Conservation (phyloP, 2,113 vertebrate species). For the Cyanoliseus patagonus region DNA sequence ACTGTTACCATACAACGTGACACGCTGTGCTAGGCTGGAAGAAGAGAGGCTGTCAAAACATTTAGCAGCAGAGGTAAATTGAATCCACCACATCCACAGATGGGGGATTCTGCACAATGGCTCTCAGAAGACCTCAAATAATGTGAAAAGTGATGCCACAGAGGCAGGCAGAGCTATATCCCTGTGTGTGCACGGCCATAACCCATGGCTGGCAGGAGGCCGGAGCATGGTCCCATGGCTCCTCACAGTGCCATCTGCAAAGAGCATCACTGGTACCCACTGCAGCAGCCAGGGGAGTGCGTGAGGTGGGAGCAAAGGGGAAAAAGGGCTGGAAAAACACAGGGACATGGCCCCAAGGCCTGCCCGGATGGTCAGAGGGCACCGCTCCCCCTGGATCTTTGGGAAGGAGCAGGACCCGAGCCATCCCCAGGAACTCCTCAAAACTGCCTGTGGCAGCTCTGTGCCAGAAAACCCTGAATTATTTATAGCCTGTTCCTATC, state of each 20-base stretch:
- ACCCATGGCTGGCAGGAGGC: not conserved
- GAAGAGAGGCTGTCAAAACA: constrained; percentile 43
- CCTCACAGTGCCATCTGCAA: accelerated
- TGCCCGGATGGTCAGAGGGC: not conserved
- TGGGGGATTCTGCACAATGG: not conserved
- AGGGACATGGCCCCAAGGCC: not conserved
- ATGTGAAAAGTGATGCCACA: accelerated
- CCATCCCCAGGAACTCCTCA: not conserved
- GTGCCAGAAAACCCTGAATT: not conserved
- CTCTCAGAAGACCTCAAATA: not conserved
- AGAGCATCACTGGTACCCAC: accelerated
- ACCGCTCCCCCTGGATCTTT: not conserved
- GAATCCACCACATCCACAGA: not conserved
- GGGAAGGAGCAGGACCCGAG: not conserved
- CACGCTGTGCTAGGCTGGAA: not conserved
- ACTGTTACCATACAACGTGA: not conserved
- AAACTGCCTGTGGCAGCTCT: not conserved
- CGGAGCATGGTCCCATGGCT: not conserved
- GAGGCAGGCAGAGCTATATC: not conserved
- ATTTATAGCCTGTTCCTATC: constrained; percentile 47
- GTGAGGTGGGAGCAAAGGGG: accelerated
- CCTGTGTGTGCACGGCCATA: accelerated
- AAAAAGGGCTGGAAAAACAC: not conserved
- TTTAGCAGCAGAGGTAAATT: not conserved
- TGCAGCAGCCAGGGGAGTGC: accelerated